Conservation (phyloP, 2,113 vertebrate species). For the Pogonocichla stellata region DNA sequence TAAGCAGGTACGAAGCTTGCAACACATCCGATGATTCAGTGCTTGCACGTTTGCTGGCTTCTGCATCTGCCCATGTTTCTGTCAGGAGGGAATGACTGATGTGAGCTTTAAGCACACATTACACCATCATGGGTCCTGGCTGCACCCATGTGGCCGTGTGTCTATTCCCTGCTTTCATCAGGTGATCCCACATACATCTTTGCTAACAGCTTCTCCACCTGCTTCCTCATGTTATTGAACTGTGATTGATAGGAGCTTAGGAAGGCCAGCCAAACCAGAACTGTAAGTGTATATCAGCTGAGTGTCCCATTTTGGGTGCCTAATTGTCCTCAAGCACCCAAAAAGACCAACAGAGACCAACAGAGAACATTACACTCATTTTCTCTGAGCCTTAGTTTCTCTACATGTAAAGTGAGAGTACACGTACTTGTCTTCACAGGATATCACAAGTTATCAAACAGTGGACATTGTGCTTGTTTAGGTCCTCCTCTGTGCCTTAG, state of each 20-base stretch:
- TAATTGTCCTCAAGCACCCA: background rate
- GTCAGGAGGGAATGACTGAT: background rate
- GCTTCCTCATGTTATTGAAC: background rate
- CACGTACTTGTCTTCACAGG: rapidly evolving
- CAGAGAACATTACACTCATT: background rate
- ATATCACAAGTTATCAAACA: background rate
- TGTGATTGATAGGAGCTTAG: rapidly evolving
- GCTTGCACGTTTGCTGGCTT: background rate
- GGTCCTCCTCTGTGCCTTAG: background rate
- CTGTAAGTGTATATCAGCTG: background rate
- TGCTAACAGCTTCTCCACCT: background rate
- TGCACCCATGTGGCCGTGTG: background rate
- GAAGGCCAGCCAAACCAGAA: background rate
- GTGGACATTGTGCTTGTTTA: background rate
- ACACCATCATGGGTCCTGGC: background rate
- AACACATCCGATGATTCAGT: background rate
- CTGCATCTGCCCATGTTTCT: rapidly evolving
- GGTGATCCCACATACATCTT: background rate
- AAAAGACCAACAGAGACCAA: background rate
- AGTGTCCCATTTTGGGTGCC: background rate
- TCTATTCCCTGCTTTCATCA: background rate
- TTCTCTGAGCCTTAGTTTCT: background rate
- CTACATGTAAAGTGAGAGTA: background rate
- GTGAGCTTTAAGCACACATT: background rate
- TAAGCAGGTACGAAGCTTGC: background rate